Base-by-base conservation (phyloP, 2,888 invertebrate genomes). In the Ichneumon xanthorius region DNA sequence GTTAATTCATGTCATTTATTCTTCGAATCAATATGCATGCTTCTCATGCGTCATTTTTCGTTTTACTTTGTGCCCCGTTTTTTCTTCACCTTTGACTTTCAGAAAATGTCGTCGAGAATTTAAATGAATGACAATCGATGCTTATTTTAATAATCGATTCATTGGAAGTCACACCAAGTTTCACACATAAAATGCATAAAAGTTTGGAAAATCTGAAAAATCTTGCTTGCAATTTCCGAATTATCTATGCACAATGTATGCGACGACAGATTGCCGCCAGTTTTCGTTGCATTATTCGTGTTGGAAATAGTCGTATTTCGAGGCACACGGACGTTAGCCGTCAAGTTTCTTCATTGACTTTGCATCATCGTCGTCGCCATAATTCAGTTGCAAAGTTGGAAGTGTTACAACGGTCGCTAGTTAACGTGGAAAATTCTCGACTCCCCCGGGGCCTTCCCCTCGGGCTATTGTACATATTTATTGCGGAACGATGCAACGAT, bases 341-440 rank as follows among this genome's bases (percentile, higher is more conserved):
- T 58, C 58, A 14, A 26, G 58, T 58, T 58, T 11, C 58, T 58
- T 22, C 58, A 22, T 26, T 26, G 26, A 22, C 58, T 22, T 58
- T 58, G 22, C 58, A 22, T 58, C 58, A 26, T 58, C 58, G 22
- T 26, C 26, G 22, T 26, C 14, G 58, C 5, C 58, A 26, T 22
- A 58, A 22, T 14, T 22, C 9, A 22, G 11, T 26, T 26, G 58
- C 58, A 58, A 58, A 58, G 58, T 26, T 26, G 4, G 9, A 26
- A 58, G 11, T 4, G 26, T 58, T 58, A 58, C 26, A 22, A 58
- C 26, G 22, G 22, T 58, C 4, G 58, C 58, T 14, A 26, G 48
- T 71, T 53, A 33, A 30, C 19, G 30, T 71, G 33, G 71, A 71
- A 71, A 53, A 53, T 71, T 71, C 71, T 71, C 14, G 53, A 71